These are phyloP conservation scores for Oreochromis spilurus DNA, from an alignment of 2,113 vertebrate species.

Conservation along the genomic window DNA sequence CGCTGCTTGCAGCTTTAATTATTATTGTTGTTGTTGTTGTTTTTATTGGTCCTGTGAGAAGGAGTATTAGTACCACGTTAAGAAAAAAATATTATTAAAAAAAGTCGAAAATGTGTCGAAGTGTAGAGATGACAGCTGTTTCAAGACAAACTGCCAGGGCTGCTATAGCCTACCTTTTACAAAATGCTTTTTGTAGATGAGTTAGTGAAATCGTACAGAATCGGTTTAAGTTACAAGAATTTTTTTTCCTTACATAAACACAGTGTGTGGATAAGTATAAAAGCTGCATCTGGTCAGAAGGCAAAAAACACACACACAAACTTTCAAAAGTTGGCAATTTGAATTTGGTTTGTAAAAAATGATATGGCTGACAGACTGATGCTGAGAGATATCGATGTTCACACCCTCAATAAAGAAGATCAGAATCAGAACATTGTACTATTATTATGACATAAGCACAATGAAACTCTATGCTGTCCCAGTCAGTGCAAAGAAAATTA, in stretches of 20 bases:
- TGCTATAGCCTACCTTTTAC: rapidly evolving
- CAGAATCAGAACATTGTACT: too few species aligned
- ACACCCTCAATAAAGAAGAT: too few species aligned
- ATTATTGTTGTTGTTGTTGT: not conserved
- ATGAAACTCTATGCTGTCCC: too few species aligned
- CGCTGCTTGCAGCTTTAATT: too few species aligned
- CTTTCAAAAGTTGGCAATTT: too few species aligned
- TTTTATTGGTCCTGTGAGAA: not conserved
- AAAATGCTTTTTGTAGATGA: not conserved
- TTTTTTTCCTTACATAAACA: not conserved
- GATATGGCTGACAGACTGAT: too few species aligned
- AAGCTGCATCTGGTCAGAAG: not conserved
- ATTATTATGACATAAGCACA: too few species aligned
- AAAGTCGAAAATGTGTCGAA: not conserved
- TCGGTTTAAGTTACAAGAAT: not conserved
- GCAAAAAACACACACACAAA: not conserved
- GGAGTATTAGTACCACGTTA: not conserved
- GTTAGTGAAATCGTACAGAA: not conserved
- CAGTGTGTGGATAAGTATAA: not conserved
- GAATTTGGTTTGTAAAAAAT: too few species aligned
- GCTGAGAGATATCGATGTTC: too few species aligned
- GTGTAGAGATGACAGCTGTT: not conserved
- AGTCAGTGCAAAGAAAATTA: too few species aligned
- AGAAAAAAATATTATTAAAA: not conserved
- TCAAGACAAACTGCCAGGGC: not conserved